Base-by-base conservation (phyloP, 2,797 vertebrate species). In the Cryptoprocta ferox region DNA sequence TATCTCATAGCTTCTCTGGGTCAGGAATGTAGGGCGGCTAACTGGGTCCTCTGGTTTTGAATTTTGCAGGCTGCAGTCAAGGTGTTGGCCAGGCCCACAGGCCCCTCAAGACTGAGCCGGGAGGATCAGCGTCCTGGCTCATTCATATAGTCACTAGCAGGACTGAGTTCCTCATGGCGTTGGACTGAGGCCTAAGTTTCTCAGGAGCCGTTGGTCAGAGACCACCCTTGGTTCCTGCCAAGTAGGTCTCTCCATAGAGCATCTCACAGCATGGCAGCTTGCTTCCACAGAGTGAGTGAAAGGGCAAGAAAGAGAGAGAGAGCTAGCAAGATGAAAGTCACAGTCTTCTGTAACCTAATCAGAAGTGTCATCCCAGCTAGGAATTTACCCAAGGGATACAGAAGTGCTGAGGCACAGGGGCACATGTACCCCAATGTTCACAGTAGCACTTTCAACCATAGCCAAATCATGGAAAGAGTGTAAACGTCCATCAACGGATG, bases 61-160 rank as follows among this genome's bases (percentile, higher is more conserved):
- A 39, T 45, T 61, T 70, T 30, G 2, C 2, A 37, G 65, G 30
- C 10, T 61, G 3, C 7, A 7, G 0, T 53, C 15, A 10, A 37
- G 61, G 35, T 18, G 30, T 6, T 30, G 5, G 5, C 61, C 13
- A 0, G 65, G 13, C 18, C 37, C 50, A 5, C 5, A 0, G 9
- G 19, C 4, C 45, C 21, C 82, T 50, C 18, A 12, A 73, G 61
- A 26, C 83, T 53, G 35, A 35, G 1, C 18, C 1, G 24, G 48
- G 35, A 30, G 28, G 19, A 35, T 24, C 56, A 3, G 24, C 39
- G 92, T 53, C 71, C 68, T 8, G 63, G 18, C 30, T 79, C 42
- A 13, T 13, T 6, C 35, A 1, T 3, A 71, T 4, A 24, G 30
- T 4, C 32, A 8, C 3, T 48, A 39, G 59, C 28, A 50, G 28